phyloP scores from a whole-genome alignment of 1,140 invertebrate species.

The Drosophila mojavensis region DNA sequence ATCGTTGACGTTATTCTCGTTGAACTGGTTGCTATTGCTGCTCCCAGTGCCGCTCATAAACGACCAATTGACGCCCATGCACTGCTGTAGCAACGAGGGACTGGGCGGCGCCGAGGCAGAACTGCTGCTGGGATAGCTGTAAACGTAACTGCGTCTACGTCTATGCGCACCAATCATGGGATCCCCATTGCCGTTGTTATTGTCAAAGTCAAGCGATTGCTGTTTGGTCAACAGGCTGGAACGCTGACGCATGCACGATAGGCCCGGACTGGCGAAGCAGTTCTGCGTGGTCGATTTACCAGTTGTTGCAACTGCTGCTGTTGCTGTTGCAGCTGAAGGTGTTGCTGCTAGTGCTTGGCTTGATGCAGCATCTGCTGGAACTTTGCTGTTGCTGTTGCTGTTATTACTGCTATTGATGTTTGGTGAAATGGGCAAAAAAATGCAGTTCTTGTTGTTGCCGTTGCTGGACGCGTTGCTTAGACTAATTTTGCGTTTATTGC shows the following conservation, averaged over 20 bases:
- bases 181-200: conserved; percentile 55
- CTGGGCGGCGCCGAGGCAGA: conserved; percentile 82
- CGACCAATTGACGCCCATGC: conserved; percentile 54
- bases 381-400: conserved; percentile 86
- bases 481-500: conserved; percentile 85
- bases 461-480: conserved; percentile 85
- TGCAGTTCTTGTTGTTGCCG: conserved; percentile 89
- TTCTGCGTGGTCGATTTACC: conserved; percentile 84
- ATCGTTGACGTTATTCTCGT: conserved; percentile 19
- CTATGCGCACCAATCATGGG: conserved; percentile 77
- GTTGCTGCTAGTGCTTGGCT: conserved; percentile 81
- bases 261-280: conserved; percentile 93
- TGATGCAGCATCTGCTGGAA: conserved; percentile 28
- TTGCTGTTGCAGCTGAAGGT: conserved; percentile 85
- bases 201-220: conserved; percentile 72
- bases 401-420: conserved; percentile 86
- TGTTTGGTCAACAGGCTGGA: conserved; percentile 68
- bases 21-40: conserved; percentile 32
- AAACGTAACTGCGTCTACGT: conserved; percentile 64
- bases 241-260: conserved; percentile 87
- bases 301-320: conserved; percentile 87
- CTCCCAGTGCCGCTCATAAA: conserved; percentile 39
- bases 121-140: conserved; percentile 64
- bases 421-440: conserved; percentile 93
- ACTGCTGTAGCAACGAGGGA: conserved; percentile 75